Evolutionary conservation across 2,888 invertebrate genomes (phyloP).

Genomic region (Blomia tropicalis): DNA sequence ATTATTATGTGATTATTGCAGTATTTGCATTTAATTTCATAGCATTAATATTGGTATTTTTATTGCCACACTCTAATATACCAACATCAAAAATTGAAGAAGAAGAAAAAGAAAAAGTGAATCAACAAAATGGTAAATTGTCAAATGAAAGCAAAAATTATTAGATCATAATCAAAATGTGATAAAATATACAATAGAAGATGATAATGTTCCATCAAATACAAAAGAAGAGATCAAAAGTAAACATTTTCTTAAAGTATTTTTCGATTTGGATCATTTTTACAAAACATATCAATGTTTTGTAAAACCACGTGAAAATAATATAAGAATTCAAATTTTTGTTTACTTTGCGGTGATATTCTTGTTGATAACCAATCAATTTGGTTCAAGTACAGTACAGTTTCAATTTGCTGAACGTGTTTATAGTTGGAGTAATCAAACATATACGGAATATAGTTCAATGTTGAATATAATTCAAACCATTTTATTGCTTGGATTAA

Average conservation of each 20-base stretch:
- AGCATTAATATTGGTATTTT: not conserved
- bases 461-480: not conserved
- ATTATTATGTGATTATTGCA: not conserved
- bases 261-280: not conserved
- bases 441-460: not conserved
- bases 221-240: not conserved
- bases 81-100: too few relatives aligned
- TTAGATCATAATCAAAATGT: too few relatives aligned
- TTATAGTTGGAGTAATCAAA: not conserved
- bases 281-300: not conserved
- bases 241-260: not conserved
- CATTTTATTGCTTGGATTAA: not conserved
- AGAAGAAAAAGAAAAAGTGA: not conserved
- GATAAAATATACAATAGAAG: too few relatives aligned
- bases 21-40: not conserved
- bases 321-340: not conserved
- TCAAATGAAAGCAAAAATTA: too few relatives aligned
- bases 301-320: not conserved
- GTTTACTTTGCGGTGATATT: not conserved
- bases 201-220: not conserved
- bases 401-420: slow-evolving; percentile 1
- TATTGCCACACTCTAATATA: too few relatives aligned
- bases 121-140: not conserved
- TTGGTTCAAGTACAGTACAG: not conserved
- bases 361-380: not conserved